Percentiles rank a stretch among this genome's conserved stretches.
Conservation (phyloP, 2,113 vertebrate genomes). For the Epinephelus fuscoguttatus region DNA sequence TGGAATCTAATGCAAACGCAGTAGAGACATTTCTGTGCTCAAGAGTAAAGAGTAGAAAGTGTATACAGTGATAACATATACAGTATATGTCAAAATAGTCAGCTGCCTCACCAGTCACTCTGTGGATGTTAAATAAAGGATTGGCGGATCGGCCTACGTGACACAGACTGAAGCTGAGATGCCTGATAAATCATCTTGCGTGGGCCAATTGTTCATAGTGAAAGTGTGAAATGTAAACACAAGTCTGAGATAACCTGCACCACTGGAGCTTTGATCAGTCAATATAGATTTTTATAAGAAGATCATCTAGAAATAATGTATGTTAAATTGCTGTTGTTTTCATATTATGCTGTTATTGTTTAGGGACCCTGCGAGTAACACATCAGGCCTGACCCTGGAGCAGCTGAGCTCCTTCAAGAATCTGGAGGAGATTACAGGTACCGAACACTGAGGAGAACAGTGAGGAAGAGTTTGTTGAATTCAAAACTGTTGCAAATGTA, state of each 20-base stretch:
- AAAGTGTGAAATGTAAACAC: conserved; percentile 4
- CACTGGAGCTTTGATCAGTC: background rate
- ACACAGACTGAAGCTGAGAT: background rate
- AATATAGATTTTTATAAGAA: background rate
- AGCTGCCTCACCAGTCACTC: background rate
- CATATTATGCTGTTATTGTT: background rate
- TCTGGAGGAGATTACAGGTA: conserved; percentile 95
- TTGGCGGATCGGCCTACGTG: background rate
- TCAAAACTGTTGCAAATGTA: background rate
- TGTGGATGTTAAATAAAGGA: background rate
- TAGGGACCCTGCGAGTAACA: conserved; percentile 87
- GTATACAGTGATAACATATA: background rate
- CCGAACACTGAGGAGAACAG: background rate
- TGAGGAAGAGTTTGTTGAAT: background rate
- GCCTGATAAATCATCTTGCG: background rate
- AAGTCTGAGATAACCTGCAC: background rate
- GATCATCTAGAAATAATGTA: background rate
- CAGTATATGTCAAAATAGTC: background rate
- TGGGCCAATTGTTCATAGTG: background rate
- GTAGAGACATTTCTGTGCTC: background rate
- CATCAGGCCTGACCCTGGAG: conserved; percentile 81
- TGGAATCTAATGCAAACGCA: background rate
- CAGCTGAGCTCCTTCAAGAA: conserved; percentile 87
- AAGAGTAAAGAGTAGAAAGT: background rate
- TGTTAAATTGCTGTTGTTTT: background rate